Evolutionary conservation across 1,140 invertebrate species (phyloP).

Genomic region (Pollicipes pollicipes): DNA sequence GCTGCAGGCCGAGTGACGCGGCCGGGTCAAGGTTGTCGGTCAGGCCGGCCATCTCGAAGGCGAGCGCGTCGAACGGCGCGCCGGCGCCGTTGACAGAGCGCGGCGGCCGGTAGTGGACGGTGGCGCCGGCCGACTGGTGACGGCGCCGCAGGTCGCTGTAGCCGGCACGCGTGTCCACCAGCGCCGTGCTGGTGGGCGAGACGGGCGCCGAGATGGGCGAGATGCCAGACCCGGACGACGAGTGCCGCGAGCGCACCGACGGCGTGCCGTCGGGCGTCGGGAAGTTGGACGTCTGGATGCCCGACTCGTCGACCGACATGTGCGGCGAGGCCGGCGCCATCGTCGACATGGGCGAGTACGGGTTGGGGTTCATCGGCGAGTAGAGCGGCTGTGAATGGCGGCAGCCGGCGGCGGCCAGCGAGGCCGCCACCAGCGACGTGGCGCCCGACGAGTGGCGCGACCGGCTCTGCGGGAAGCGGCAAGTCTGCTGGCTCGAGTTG

Average conservation of each 20-base stretch:
- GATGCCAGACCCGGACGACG: background rate
- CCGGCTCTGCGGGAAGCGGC: constrained; percentile 17
- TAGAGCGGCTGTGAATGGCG: constrained; percentile 13
- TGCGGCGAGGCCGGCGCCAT: constrained; percentile 21
- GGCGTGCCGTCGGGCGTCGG: constrained; percentile 12
- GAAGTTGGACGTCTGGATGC: constrained; percentile 7
- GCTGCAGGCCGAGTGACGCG: constrained; percentile 12
- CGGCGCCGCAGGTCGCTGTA: constrained; percentile 18
- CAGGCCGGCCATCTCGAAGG: constrained; percentile 12
- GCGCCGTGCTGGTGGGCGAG: background rate
- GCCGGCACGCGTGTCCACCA: constrained; percentile 6
- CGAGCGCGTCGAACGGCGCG: constrained; percentile 9
- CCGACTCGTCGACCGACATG: constrained; percentile 8
- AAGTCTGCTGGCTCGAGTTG: constrained; percentile 20
- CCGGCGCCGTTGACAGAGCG: constrained; percentile 10
- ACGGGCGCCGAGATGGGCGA: constrained; percentile 7
- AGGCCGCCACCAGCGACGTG: constrained; percentile 18
- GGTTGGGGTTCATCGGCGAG: constrained; percentile 18
- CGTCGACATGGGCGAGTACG: constrained; percentile 20
- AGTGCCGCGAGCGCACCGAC: constrained; percentile 5
- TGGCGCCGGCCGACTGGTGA: constrained; percentile 21
- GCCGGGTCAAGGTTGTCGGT: constrained; percentile 11
- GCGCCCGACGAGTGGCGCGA: constrained; percentile 23
- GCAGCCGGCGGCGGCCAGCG: constrained; percentile 14
- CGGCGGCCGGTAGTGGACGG: constrained; percentile 18